Evolutionary conservation across 2,797 vertebrate species (phyloP), one percentile per base, ranked within the genome.

Genomic region (Melanotaenia parkinsoni): DNA sequence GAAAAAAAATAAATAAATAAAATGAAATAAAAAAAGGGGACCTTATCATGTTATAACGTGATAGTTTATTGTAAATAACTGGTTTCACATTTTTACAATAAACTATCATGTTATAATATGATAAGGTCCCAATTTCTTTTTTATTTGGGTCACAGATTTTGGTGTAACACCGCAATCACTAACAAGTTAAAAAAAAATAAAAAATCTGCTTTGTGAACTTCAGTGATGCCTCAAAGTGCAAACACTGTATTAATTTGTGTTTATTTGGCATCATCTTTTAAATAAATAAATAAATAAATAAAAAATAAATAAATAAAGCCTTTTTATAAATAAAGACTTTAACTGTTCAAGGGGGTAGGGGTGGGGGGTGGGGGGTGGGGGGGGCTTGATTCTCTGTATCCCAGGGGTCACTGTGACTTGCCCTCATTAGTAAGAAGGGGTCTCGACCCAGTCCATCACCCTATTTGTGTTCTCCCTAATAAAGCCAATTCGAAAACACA

Each of bases 381-480:
- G 77, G 56, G 18, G 72, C 76, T 75, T 82, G 83, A 88, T 83
- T 86, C 79, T 70, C 59, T 26, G 75, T 63, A 30, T 70, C 76
- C 69, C 13, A 0, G n/a, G 74, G 90, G 89, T 92, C 91, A 90
- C 67, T 5, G 53, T 67, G 76, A 76, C 83, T 83, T 83, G 86
- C 87, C 85, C 92, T 93, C 92, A 92, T 94, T 94, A 92, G 89
- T 70, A 70, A 61, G 76, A 47, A 67, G 75, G 73, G 78, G 74
- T 88, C 86, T 88, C 71, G 40, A 67, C 80, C 79, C 58, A 22
- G 77, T 78, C 79, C 80, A 1, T 81, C 86, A 85, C 78, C 74
- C 83, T 80, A 65, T 86, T 85, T 81, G 67, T 67, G 81, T 73
- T 74, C 57, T 64, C 64, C 63, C 57, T 60, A 88, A 76, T 76